phyloP scores from a whole-genome alignment of 2,113 vertebrate genomes.

The Podilymbus podiceps region DNA sequence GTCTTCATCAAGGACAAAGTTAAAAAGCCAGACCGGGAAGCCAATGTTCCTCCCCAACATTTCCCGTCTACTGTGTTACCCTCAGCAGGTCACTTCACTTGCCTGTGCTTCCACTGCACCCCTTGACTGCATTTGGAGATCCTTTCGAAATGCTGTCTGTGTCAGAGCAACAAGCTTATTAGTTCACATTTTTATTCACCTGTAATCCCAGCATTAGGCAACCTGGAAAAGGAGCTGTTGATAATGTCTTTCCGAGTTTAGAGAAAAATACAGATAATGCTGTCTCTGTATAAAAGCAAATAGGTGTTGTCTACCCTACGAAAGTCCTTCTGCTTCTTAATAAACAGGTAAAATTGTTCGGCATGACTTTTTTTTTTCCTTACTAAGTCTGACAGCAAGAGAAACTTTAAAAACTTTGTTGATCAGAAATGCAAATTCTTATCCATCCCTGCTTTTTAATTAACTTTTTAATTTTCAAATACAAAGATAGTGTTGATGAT shows the following conservation, averaged over 20 bases:
- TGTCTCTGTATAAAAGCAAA: not conserved
- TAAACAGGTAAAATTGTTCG: constrained; percentile 1
- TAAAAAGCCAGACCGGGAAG: not conserved
- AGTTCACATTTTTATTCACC: not conserved
- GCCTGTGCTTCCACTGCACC: not conserved
- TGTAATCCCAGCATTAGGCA: constrained; percentile 1
- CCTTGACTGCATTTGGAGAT: not conserved
- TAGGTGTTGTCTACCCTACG: not conserved
- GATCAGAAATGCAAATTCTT: constrained; percentile 73
- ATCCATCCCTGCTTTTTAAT: constrained; percentile 67
- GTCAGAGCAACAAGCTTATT: not conserved
- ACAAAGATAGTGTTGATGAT: constrained; percentile 72
- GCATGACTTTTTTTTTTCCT: not conserved
- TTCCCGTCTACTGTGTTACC: not conserved
- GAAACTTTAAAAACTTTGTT: constrained; percentile 67
- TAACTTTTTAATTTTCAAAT: constrained; percentile 74
- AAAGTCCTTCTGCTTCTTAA: not conserved
- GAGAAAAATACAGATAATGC: not conserved
- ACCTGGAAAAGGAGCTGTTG: not conserved
- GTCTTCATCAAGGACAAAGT: not conserved
- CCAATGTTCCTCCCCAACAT: not conserved
- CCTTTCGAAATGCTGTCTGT: not conserved
- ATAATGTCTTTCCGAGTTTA: not conserved
- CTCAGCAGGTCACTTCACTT: not conserved
- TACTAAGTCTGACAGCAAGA: not conserved